Base-by-base conservation (phyloP, 2,888 invertebrate genomes). In the Stratiomys singularior region DNA sequence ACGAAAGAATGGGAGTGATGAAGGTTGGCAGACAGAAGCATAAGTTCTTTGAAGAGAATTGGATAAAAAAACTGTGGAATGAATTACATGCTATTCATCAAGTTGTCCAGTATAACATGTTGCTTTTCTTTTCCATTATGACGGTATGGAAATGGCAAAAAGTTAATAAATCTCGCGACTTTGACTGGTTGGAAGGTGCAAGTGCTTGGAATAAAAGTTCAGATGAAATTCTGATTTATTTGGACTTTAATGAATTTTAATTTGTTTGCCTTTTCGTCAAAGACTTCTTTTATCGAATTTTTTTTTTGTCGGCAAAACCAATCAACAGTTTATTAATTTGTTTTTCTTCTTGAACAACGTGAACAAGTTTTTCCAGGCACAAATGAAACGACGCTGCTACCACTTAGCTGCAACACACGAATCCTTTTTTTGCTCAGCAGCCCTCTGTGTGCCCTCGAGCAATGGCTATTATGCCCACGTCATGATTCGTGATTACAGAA, bases 101-200 rank as follows among this genome's bases (percentile, higher is more conserved):
- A n/a, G 52, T 52, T 18, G 52, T 52, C 52, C 18, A 18, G n/a
- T n/a, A 52, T n/a, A 18, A 18, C 52, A 13, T 52, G 52, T 52
- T 52, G 52, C 52, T 52, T 52, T 52, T 52, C 52, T 15, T 52
- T 52, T 52, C 15, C 52, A 52, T 52, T 13, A 18, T 18, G 52
- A 52, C n/a, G 3, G 18, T 52, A 52, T 52, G 52, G 52, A 52
- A 52, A 52, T 52, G 15, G 52, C n/a, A 52, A 52, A 52, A 52
- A 15, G 15, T 9, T 52, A 52, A 52, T 52, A n/a, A 52, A 52
- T 52, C 52, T 52, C 52, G 15, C 15, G 52, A 52, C n/a, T 52
- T 52, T 13, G 52, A 18, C 52, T n/a, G 18, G 52, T 52, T 52
- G 18, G 15, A 52, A 13, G 52, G 18, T 52, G 4, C n/a, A 52